phyloP scores from a whole-genome alignment of 1,140 invertebrate genomes.

The Calycopis cecrops region DNA sequence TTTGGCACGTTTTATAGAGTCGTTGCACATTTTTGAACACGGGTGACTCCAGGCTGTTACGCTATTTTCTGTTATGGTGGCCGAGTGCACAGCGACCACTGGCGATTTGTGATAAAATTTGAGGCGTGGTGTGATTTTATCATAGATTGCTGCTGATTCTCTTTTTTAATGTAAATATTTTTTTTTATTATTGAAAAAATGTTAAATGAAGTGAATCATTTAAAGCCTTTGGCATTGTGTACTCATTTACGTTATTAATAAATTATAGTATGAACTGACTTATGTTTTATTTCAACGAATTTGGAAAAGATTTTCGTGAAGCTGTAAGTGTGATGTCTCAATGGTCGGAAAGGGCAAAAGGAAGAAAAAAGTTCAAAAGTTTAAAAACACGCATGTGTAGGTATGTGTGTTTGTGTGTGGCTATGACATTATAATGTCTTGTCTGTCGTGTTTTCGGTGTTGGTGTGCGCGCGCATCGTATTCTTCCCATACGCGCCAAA shows the following conservation, averaged over 20 bases:
- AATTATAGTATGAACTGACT: constrained; percentile 68
- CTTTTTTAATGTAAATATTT: constrained; percentile 70
- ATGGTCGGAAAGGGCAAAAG: no score
- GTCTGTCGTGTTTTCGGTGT: no score
- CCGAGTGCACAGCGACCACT: constrained; percentile 66
- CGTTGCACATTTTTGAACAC: constrained; percentile 64
- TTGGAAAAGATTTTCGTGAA: background rate
- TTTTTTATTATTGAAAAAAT: constrained; percentile 66
- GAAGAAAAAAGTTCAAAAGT: no score
- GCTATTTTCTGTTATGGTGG: constrained; percentile 36
- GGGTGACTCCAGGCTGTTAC: constrained; percentile 30
- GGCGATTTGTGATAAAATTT: constrained; percentile 67
- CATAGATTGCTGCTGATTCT: constrained; percentile 69
- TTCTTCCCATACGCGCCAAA: no score
- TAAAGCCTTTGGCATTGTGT: constrained; percentile 72
- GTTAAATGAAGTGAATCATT: constrained; percentile 70
- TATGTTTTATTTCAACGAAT: constrained; percentile 40
- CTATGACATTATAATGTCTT: no score
- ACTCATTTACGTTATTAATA: constrained; percentile 74
- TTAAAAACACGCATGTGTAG: no score
- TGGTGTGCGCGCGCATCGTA: no score
- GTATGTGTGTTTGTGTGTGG: no score
- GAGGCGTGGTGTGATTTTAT: constrained; percentile 57
- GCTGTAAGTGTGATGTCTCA: no score
- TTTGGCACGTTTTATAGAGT: constrained; percentile 67